Percentiles rank a stretch among this genome's conserved stretches.
Evolutionary conservation across 2,797 vertebrate genomes (phyloP).

Genomic region (Chelonia mydas): DNA sequence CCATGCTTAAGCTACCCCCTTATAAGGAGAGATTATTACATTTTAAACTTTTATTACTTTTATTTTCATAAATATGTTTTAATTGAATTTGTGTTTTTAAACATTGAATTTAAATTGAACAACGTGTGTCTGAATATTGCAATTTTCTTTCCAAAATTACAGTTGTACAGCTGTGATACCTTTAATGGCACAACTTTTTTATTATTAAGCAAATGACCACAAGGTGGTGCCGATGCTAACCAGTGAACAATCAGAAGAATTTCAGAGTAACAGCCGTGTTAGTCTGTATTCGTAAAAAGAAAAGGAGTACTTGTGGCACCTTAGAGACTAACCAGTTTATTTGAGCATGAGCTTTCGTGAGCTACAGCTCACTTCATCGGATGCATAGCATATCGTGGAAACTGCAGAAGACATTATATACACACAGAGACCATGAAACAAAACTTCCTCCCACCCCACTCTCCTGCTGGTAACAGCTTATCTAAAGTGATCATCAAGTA

Average conservation of each 20-base stretch:
- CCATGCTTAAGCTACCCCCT: neutral
- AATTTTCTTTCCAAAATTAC: neutral
- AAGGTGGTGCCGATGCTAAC: constrained; percentile 84
- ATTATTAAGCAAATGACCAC: constrained; percentile 69
- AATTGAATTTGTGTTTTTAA: neutral
- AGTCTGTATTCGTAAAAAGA: no score
- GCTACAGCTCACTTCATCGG: no score
- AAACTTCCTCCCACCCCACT: no score
- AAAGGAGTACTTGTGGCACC: no score
- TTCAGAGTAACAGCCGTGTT: no score
- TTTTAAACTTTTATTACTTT: neutral
- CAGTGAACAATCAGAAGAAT: constrained; percentile 53
- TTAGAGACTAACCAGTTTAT: no score
- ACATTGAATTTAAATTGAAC: neutral
- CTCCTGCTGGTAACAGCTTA: no score
- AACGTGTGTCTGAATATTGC: neutral
- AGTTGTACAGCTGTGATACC: neutral
- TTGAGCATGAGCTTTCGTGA: no score
- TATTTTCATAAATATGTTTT: neutral
- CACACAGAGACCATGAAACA: no score
- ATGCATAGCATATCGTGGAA: no score
- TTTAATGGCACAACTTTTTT: constrained; percentile 20
- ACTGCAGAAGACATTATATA: no score
- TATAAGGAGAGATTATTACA: neutral
- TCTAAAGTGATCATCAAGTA: no score